Evolutionary conservation across 1,140 invertebrate species (phyloP), one percentile per base, ranked within the genome.

Genomic region (Drosophila carrolli): DNA sequence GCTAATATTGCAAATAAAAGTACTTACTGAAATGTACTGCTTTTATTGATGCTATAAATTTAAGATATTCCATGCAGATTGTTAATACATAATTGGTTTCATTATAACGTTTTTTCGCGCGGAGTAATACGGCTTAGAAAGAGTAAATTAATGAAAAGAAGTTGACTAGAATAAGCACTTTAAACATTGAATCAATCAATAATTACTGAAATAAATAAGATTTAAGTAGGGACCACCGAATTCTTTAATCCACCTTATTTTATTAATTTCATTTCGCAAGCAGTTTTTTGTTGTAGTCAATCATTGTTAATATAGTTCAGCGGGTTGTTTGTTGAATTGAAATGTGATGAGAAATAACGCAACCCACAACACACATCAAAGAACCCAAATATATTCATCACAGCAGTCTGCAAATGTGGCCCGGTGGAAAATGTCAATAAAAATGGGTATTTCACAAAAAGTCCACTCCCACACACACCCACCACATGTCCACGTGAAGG

Each of bases 391-490:
- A 50, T 63, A 55, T 75, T 29, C 58, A 63, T 65, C 9, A 9
- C 29, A 65, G 65, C 71, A 48, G 32, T 71, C 14, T 57, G 51
- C 51, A 71, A 71, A 66, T 75, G 72, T 75, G 55, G 73, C 40
- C 32, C 60, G 27, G 37, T 23, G 59, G 46, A 23, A 62, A 53
- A 75, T 53, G 72, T 66, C 72, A 75, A 71, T 71, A 71, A 58
- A 47, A 40, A 32, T 23, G 43, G 48, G 65, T n/a, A 70, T 71
- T 70, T 70, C 27, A 47, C 14, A 38, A 14, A 50, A 37, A 19
- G 8, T 37, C 32, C 41, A 43, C 27, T 16, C 37, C 32, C 7
- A 53, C 37, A 0, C 35, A 54, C 59, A 35, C 13, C 11, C 38
- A 51, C 29, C 35, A n/a, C 11, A 40, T 43, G 53, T 32, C 37